Percentiles rank a stretch among this genome's conserved stretches.
phyloP scores from a whole-genome alignment of 2,113 vertebrate species.

The Pampusana beccarii region DNA sequence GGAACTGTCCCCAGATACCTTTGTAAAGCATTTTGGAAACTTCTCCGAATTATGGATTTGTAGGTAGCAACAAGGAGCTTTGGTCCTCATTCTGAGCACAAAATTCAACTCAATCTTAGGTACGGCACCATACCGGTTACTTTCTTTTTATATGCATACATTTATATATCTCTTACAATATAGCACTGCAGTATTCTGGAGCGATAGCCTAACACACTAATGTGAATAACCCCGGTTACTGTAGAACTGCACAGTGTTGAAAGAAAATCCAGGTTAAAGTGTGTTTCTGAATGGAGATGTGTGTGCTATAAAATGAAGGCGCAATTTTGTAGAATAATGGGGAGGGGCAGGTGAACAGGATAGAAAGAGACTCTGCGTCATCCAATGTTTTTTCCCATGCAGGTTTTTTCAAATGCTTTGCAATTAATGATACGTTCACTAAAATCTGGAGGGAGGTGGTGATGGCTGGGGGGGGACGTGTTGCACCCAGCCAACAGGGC shows the following conservation, averaged over 20 bases:
- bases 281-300: conserved; percentile 28
- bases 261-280: conserved; percentile 8
- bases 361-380: conserved; percentile 43
- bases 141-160: background rate
- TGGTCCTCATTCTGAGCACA: background rate
- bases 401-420: conserved; percentile 58
- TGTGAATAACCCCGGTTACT: background rate
- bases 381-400: conserved; percentile 41
- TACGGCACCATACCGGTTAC: background rate
- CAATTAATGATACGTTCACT: conserved; percentile 61
- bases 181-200: conserved; percentile 16
- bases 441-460: conserved; percentile 54
- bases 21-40: conserved; percentile 19
- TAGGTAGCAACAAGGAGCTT: background rate
- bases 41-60: background rate
- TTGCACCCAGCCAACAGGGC: conserved; percentile 61
- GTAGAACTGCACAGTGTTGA: background rate
- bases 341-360: conserved; percentile 40
- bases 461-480: background rate
- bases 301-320: background rate
- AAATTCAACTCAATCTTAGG: background rate
- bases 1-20: background rate
- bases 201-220: background rate
- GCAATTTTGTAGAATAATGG: conserved; percentile 29
- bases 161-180: background rate